These are phyloP conservation scores for Acanthurus tractus DNA, from an alignment of 2,797 vertebrate species.

Conservation along the genomic window DNA sequence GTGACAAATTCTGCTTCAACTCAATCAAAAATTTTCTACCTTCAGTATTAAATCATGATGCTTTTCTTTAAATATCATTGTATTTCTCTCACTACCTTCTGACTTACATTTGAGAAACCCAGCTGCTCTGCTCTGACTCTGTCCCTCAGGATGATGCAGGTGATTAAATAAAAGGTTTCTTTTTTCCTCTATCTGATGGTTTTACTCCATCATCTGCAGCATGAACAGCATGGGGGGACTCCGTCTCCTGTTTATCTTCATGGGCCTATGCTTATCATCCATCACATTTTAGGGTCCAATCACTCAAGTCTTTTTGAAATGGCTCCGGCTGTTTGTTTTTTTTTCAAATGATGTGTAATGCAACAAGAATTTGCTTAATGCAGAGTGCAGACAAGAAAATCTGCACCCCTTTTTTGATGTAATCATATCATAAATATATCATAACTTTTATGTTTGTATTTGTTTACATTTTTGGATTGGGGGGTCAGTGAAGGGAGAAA, in stretches of 20 bases:
- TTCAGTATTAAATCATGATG: neutral
- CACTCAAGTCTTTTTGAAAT: neutral
- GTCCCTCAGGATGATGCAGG: slow-evolving; percentile 5
- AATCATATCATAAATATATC: no score
- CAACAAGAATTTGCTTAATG: no score
- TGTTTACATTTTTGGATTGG: no score
- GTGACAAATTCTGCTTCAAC: neutral
- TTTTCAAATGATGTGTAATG: no score
- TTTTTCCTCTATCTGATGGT: neutral
- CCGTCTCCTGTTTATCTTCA: neutral
- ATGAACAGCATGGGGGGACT: no score
- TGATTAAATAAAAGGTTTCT: neutral
- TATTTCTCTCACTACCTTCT: neutral
- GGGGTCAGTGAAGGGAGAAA: no score
- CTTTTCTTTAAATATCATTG: neutral
- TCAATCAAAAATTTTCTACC: neutral
- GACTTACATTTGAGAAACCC: neutral
- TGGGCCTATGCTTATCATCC: neutral
- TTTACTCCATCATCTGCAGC: neutral
- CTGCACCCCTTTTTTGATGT: neutral
- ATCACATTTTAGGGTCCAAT: neutral
- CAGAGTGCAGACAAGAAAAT: neutral
- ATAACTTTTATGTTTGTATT: no score
- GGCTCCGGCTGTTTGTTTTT: neutral
- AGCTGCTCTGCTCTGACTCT: no score